Base-by-base conservation (phyloP, 2,888 invertebrate genomes). In the Microctonus aethiopoides region DNA sequence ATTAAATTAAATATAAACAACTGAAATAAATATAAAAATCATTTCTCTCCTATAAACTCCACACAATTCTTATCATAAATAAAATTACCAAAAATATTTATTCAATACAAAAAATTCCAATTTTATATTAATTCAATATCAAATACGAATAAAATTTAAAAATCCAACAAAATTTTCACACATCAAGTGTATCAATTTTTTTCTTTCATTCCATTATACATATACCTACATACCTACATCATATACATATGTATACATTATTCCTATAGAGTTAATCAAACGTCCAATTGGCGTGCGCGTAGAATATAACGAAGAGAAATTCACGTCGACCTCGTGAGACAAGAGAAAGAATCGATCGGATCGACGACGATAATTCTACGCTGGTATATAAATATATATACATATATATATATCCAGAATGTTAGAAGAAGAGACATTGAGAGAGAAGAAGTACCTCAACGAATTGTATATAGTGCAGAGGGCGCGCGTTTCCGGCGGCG, bases 401-500 rank as follows among this genome's bases (percentile, higher is more conserved):
- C 46, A 46, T 16, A 46, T 46, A 9, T 46, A 46, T 46, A 46
- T 16, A 46, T 46, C 29, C 7, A 5, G 29, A 29, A 29, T 5
- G 29, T 3, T 29, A 16, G 16, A 3, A n/a, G 1, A 16, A 16
- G 46, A n/a, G 46, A 46, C 7, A n/a, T n/a, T n/a, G 46, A 16
- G 46, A 22, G 54, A 54, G 11, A 52, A 51, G 63, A 46, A 26
- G 22, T 41, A 41, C 69, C 72, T 46, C 20, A 16, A n/a, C 39
- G 20, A 46, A 46, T 16, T 46, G 46, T 46, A 46, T 46, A 46
- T 46, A 46, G 46, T 46, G 46, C 46, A 46, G 71, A 70, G 63
- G 63, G 63, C 63, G 63, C 63, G 52, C 63, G 32, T 63, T 63
- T 63, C 63, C 63, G 63, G 63, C 51, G 52, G 63, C 63, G 63